Percentiles rank a stretch among this genome's conserved stretches.
phyloP scores from a whole-genome alignment of 1,140 invertebrate species.

The Drosophila bifasciata region DNA sequence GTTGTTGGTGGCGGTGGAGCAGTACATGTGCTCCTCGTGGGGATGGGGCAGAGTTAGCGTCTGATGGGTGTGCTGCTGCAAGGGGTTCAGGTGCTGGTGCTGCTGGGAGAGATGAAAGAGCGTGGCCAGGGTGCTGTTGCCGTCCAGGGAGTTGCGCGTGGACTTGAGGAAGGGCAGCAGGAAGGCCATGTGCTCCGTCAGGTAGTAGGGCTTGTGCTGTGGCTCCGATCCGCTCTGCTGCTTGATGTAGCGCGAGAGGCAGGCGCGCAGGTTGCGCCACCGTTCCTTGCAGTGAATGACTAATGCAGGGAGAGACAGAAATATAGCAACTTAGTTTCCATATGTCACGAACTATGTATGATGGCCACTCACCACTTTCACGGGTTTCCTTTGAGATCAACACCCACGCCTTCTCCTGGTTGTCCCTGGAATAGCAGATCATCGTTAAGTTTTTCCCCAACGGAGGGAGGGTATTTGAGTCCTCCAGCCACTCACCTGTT shows the following conservation, averaged over 20 bases:
- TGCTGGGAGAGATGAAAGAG: slow-evolving; percentile 72
- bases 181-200: slow-evolving; percentile 83
- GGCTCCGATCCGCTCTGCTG: slow-evolving; percentile 74
- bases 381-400: slow-evolving; percentile 83
- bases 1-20: slow-evolving; percentile 45
- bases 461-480: background rate
- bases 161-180: slow-evolving; percentile 82
- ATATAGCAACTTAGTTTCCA: background rate
- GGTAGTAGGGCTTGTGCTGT: slow-evolving; percentile 83
- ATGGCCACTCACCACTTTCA: slow-evolving; percentile 67
- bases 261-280: slow-evolving; percentile 82
- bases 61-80: background rate
- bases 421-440: slow-evolving; percentile 47
- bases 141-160: slow-evolving; percentile 66
- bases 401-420: slow-evolving; percentile 82
- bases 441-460: background rate
- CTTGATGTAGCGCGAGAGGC: slow-evolving; percentile 81
- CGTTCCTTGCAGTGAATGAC: slow-evolving; percentile 83
- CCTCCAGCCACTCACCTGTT: slow-evolving; percentile 65
- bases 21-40: slow-evolving; percentile 58
- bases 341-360: background rate
- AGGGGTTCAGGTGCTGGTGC: slow-evolving; percentile 53
- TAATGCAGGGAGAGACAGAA: slow-evolving; percentile 17
- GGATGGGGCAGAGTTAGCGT: slow-evolving; percentile 32
- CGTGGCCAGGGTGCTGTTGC: slow-evolving; percentile 61